Percentiles rank a stretch among this genome's conserved stretches.
Conservation (phyloP, 2,888 invertebrate genomes). For the Troides aeacus region DNA sequence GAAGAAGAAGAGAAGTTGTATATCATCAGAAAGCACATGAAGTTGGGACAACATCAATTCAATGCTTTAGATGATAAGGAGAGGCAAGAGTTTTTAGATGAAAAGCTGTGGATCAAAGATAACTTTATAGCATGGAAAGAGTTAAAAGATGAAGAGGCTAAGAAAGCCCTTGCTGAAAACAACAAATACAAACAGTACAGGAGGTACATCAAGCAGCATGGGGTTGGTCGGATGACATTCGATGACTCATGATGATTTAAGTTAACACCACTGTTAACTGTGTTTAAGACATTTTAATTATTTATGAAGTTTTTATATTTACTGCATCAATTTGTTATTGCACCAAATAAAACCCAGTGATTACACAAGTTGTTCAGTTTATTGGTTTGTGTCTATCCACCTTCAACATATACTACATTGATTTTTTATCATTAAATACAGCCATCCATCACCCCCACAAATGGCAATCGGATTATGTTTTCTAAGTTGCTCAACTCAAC, state of each 20-base stretch:
- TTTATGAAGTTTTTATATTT: constrained; percentile 15
- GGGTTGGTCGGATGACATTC: constrained; percentile 94
- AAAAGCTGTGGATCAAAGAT: constrained; percentile 90
- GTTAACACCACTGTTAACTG: neutral
- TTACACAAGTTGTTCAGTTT: constrained; percentile 73
- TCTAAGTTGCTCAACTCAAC: constrained; percentile 37
- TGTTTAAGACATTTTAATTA: constrained; percentile 9
- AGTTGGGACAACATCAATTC: constrained; percentile 85
- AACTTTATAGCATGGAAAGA: constrained; percentile 90
- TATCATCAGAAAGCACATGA: constrained; percentile 89
- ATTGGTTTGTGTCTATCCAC: constrained; percentile 65
- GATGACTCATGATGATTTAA: constrained; percentile 83
- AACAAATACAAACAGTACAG: constrained; percentile 93
- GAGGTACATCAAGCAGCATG: constrained; percentile 94
- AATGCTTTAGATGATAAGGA: constrained; percentile 87
- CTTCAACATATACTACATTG: constrained; percentile 72
- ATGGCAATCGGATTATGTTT: constrained; percentile 72
- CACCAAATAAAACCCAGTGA: constrained; percentile 54
- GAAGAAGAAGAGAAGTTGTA: constrained; percentile 91
- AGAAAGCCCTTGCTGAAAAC: constrained; percentile 91
- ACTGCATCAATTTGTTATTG: constrained; percentile 1
- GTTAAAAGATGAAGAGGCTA: constrained; percentile 90
- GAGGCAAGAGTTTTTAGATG: constrained; percentile 85
- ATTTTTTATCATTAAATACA: constrained; percentile 52
- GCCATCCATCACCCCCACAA: constrained; percentile 68